phyloP scores from a whole-genome alignment of 1,140 invertebrate species.

The Sycophila sp. region DNA sequence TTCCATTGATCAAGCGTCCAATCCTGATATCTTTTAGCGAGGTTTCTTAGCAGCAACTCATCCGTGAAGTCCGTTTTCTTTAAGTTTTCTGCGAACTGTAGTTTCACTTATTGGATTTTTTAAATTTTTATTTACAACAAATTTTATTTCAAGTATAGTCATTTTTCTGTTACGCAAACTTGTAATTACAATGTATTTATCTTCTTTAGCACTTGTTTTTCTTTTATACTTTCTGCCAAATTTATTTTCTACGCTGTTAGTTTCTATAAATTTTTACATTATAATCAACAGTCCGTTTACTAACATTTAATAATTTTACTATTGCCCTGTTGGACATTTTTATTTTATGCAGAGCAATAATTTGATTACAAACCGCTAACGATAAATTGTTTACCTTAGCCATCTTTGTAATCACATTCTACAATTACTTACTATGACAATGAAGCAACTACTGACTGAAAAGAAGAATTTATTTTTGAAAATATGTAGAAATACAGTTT shows the following conservation, averaged over 20 bases:
- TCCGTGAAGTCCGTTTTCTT: not conserved
- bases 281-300: not conserved
- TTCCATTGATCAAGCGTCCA: not conserved
- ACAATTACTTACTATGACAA: not conserved
- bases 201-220: not conserved
- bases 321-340: not conserved
- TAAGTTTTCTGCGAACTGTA: not conserved
- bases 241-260: not conserved
- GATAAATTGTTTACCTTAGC: not conserved
- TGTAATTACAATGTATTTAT: not conserved
- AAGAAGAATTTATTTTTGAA: too few relatives aligned
- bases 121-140: not conserved
- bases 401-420: too few relatives aligned
- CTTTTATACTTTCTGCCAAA: too few relatives aligned
- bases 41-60: not conserved
- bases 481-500: too few relatives aligned
- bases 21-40: not conserved
- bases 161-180: not conserved
- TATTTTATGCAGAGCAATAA: not conserved
- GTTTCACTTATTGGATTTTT: not conserved
- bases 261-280: not conserved
- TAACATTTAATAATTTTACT: not conserved
- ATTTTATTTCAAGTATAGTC: not conserved
- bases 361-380: not conserved
- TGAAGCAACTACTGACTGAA: not conserved